phyloP scores from a whole-genome alignment of 2,113 vertebrate species.

The Anarrhichthys ocellatus region DNA sequence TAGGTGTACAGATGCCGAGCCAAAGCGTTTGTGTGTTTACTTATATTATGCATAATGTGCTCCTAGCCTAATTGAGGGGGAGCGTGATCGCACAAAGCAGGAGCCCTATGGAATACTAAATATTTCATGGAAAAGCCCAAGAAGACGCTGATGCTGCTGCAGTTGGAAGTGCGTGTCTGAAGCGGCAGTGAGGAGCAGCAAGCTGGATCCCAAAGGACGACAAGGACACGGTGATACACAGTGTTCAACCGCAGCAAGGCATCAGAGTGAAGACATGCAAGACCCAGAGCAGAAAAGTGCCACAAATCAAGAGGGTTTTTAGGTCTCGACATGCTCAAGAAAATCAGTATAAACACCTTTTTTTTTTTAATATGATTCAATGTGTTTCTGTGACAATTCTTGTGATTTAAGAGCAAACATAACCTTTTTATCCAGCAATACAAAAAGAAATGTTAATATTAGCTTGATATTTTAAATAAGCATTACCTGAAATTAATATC shows the following conservation, averaged over 20 bases:
- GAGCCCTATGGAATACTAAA: slow-evolving; percentile 45
- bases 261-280: slow-evolving; percentile 21
- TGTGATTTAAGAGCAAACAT: background rate
- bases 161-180: slow-evolving; percentile 47
- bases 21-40: slow-evolving; percentile 15
- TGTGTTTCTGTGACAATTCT: background rate
- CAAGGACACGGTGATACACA: slow-evolving; percentile 3
- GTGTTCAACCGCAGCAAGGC: slow-evolving; percentile 1
- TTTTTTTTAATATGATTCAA: background rate
- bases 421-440: background rate
- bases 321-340: background rate
- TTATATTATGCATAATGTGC: slow-evolving; percentile 30
- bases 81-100: slow-evolving; percentile 31
- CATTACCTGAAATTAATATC: background rate
- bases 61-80: slow-evolving; percentile 28
- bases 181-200: slow-evolving; percentile 32
- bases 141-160: slow-evolving; percentile 42
- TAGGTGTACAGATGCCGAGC: slow-evolving; percentile 24
- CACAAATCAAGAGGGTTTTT: background rate
- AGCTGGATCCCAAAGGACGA: slow-evolving; percentile 49
- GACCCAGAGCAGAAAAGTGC: background rate
- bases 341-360: background rate
- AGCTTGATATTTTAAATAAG: background rate
- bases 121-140: slow-evolving; percentile 61
- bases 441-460: background rate